A percentile compares a stretch with the other conserved stretches of the same genome.
phyloP scores from a whole-genome alignment of 2,113 vertebrate genomes.

The Carassius carassius region DNA sequence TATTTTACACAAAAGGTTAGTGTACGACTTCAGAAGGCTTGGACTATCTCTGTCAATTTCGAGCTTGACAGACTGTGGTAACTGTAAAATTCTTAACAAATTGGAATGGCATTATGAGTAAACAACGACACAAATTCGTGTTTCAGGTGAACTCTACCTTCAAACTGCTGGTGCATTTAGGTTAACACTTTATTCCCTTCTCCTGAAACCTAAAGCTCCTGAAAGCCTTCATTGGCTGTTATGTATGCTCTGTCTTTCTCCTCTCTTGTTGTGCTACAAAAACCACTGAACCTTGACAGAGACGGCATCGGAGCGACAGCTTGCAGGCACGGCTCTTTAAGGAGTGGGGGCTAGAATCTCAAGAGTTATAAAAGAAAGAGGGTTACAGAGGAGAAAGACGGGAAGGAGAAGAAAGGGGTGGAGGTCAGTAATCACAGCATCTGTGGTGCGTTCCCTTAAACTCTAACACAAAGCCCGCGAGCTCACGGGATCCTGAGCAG shows the following conservation, averaged over 20 bases:
- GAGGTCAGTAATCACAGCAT: slow-evolving; percentile 65
- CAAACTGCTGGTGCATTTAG: background rate
- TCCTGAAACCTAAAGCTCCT: background rate
- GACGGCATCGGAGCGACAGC: slow-evolving; percentile 56
- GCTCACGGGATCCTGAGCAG: slow-evolving; percentile 57
- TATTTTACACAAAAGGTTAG: background rate
- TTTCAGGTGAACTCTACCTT: background rate
- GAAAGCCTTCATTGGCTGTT: background rate
- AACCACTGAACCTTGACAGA: slow-evolving; percentile 51
- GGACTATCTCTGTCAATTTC: background rate
- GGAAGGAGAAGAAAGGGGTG: slow-evolving; percentile 19
- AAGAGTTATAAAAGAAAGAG: slow-evolving; percentile 33
- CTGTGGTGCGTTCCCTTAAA: slow-evolving; percentile 60
- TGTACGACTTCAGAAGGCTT: background rate
- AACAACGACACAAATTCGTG: background rate
- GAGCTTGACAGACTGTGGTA: no score
- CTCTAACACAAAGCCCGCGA: slow-evolving; percentile 58
- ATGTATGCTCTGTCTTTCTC: background rate
- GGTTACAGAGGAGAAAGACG: slow-evolving; percentile 29
- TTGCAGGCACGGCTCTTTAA: slow-evolving; percentile 54
- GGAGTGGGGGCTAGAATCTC: slow-evolving; percentile 46
- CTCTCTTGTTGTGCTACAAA: slow-evolving; percentile 31
- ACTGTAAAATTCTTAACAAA: background rate
- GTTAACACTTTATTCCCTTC: background rate
- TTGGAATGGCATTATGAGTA: background rate